Base-by-base conservation (phyloP, 2,888 invertebrate species). In the Pristionchus mayeri region DNA sequence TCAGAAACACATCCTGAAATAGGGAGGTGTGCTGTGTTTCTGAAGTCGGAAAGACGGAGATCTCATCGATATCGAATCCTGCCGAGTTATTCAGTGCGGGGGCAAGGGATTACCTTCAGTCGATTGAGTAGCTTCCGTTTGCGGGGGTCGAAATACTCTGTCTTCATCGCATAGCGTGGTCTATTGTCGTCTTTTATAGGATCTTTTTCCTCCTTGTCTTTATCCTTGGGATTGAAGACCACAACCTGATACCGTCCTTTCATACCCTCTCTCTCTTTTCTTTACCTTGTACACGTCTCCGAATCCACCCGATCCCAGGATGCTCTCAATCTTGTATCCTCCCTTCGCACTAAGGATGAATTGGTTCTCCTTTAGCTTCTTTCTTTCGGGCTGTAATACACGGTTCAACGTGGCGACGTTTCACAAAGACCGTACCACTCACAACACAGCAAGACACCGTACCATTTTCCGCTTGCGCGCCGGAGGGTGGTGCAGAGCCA, bases 111-210 rank as follows among this genome's bases (percentile, higher is more conserved):
- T 16, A 48, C 80, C 80, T 80, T 80, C 40, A 80, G 30, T 57
- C 80, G 57, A 80, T 80, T 60, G 44, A 80, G 80, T 3, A 57
- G 48, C 57, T 57, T 60, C n/a, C 60, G 21, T 40, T 80, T 80
- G 9, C 48, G 37, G 13, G 37, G 37, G 57, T 57, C 37, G 40
- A 57, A 80, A 21, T 80, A 80, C 27, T 80, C 80, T n/a, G 80
- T 80, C 60, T 80, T 80, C 60, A 80, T 54, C 13, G 80, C 80
- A 27, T 80, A 80, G n/a, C n/a, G n/a, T n/a, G n/a, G n/a, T n/a
- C n/a, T n/a, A n/a, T n/a, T n/a, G n/a, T n/a, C n/a, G n/a, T n/a
- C n/a, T n/a, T n/a, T n/a, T n/a, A n/a, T n/a, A n/a, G n/a, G n/a
- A n/a, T n/a, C n/a, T n/a, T n/a, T n/a, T n/a, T n/a, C n/a, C n/a